Conservation (phyloP, 2,888 invertebrate genomes). For the Orthonychiurus folsomi region DNA sequence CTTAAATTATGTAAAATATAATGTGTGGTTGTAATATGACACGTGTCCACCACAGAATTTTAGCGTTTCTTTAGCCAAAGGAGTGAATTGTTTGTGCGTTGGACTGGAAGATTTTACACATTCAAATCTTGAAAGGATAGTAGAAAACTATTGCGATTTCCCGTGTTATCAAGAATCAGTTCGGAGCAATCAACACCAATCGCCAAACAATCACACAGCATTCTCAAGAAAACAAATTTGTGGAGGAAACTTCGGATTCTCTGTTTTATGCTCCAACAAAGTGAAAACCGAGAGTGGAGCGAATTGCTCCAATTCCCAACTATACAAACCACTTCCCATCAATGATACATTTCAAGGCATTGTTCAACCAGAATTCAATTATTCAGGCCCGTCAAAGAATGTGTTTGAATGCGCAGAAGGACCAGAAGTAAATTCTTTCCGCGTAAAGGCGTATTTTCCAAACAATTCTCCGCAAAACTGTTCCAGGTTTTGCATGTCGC, state of each 20-base stretch:
- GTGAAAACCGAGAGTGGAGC: too few relatives aligned
- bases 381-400: neutral
- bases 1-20: neutral
- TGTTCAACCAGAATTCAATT: neutral
- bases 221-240: neutral
- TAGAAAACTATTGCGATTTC: neutral
- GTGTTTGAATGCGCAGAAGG: neutral
- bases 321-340: too few relatives aligned
- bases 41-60: too few relatives aligned
- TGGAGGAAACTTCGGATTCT: neutral
- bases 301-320: too few relatives aligned
- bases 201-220: too few relatives aligned
- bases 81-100: neutral
- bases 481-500: neutral
- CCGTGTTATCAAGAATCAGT: neutral
- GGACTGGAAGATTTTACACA: neutral
- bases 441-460: too few relatives aligned
- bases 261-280: neutral
- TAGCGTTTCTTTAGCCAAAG: neutral
- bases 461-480: neutral
- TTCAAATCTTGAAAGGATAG: neutral
- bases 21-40: neutral
- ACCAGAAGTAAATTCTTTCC: too few relatives aligned
- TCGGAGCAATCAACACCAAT: too few relatives aligned
- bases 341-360: too few relatives aligned